phyloP scores from a whole-genome alignment of 2,888 invertebrate species.

The Halocaridina rubra region DNA sequence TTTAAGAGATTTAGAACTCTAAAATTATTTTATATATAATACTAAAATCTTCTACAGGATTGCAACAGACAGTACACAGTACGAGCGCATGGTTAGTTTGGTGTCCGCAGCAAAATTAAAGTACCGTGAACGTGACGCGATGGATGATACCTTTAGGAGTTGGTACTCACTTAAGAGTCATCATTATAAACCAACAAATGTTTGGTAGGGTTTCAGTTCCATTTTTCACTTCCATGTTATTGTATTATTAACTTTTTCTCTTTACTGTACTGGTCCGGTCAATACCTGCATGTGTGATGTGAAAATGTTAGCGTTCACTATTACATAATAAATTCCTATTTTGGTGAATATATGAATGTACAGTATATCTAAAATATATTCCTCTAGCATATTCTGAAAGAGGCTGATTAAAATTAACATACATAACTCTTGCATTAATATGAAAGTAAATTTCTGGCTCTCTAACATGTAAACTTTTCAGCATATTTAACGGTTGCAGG shows the following conservation, averaged over 20 bases:
- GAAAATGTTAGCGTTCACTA: no score
- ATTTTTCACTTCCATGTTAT: no score
- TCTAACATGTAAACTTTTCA: not conserved
- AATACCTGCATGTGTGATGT: no score
- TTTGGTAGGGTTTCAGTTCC: no score
- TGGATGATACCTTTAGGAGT: constrained; percentile 30
- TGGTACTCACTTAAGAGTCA: constrained; percentile 22
- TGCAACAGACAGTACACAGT: constrained; percentile 27
- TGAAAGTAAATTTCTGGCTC: not conserved
- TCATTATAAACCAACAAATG: constrained; percentile 18
- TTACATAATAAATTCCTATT: not conserved
- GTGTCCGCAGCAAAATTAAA: constrained; percentile 24
- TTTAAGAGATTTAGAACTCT: not conserved
- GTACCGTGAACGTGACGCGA: constrained; percentile 46
- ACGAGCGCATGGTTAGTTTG: not conserved
- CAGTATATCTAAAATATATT: no score
- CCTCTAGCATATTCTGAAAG: no score
- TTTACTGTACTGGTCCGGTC: no score
- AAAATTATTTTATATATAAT: not conserved
- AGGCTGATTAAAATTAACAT: not conserved
- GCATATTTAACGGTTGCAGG: not conserved
- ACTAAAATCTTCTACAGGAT: no score
- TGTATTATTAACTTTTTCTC: no score
- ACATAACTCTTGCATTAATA: not conserved
- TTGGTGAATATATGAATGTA: not conserved